Conservation (phyloP, 2,113 vertebrate genomes). For the Eulemur macaco region DNA sequence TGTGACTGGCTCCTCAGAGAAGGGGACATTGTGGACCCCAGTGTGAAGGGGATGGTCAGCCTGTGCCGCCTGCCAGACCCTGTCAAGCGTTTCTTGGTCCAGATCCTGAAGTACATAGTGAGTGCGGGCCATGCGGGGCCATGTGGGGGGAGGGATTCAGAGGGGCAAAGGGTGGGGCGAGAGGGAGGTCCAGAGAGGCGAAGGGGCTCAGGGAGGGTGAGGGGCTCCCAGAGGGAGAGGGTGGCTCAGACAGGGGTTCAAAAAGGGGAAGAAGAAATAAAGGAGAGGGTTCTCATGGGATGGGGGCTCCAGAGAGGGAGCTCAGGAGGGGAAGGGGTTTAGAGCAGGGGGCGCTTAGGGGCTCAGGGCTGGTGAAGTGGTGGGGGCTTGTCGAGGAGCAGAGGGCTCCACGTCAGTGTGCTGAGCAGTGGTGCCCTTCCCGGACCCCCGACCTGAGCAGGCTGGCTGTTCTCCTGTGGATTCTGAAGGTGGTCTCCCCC, state of each 20-base stretch:
- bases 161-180: not conserved
- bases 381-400: not conserved
- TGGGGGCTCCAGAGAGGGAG: not conserved
- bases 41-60: accelerated
- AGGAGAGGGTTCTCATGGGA: not conserved
- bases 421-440: not conserved
- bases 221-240: not conserved
- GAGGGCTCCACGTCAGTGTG: not conserved
- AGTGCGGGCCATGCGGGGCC: not conserved
- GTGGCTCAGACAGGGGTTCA: not conserved
- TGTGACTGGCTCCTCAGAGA: not conserved
- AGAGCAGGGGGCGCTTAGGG: not conserved
- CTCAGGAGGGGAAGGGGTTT: not conserved
- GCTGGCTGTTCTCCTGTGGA: not conserved
- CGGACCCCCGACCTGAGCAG: not conserved
- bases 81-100: not conserved
- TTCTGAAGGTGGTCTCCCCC: not conserved
- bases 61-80: not conserved
- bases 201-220: not conserved
- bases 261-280: not conserved
- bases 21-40: constrained; percentile 24
- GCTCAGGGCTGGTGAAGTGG: not conserved
- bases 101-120: not conserved
- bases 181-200: not conserved
- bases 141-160: not conserved